Conservation (phyloP, 2,113 vertebrate genomes). For the Bettongia penicillata region DNA sequence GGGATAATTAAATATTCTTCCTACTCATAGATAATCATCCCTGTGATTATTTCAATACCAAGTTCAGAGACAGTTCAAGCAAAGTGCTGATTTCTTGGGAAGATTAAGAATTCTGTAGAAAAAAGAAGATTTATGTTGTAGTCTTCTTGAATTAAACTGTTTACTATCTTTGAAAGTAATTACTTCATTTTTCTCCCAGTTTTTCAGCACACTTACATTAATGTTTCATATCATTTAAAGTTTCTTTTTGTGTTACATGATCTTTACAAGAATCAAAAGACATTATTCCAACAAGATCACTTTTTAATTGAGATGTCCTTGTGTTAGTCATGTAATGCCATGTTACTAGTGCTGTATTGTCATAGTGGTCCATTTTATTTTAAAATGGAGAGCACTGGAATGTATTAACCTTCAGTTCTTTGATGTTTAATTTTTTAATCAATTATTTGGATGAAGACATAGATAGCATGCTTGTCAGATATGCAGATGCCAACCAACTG, state of each 20-base stretch:
- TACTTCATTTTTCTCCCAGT: conserved; percentile 48
- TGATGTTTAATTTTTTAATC: no score
- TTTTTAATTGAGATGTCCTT: not conserved
- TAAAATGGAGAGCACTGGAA: not conserved
- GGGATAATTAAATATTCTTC: conserved; percentile 41
- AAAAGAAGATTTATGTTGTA: conserved; percentile 53
- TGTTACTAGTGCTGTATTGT: not conserved
- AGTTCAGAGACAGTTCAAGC: not conserved
- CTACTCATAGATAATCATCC: conserved; percentile 42
- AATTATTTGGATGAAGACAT: no score
- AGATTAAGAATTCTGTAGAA: conserved; percentile 42
- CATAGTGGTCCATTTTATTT: not conserved
- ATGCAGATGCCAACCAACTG: no score
- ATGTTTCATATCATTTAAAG: conserved; percentile 55
- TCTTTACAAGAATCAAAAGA: not conserved
- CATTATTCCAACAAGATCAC: conserved; percentile 26
- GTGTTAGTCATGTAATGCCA: not conserved
- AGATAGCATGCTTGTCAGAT: no score
- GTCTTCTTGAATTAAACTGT: conserved; percentile 58
- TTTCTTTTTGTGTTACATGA: not conserved
- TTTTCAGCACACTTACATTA: conserved; percentile 49
- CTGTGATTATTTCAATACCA: conserved; percentile 41
- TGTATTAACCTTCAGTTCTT: no score
- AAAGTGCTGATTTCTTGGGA: conserved; percentile 32
- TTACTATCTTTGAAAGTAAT: conserved; percentile 50